Conservation (phyloP, 2,888 invertebrate species). For the Lepetodrilus schrolli region DNA sequence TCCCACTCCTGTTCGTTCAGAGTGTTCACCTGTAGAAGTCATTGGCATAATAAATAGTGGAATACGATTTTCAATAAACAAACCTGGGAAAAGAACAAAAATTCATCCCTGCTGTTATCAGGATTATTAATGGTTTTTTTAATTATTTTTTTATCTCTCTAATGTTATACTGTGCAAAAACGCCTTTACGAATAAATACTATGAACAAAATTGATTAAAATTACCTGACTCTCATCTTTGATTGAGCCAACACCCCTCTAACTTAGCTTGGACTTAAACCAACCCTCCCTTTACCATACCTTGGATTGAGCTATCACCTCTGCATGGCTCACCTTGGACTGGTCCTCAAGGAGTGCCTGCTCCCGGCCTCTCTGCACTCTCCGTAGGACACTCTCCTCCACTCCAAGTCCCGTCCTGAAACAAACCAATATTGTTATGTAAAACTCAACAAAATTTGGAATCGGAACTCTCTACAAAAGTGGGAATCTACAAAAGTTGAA, state of each 20-base stretch:
- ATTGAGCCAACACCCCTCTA: not conserved
- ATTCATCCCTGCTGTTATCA: too few relatives aligned
- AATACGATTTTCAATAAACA: too few relatives aligned
- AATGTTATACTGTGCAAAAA: too few relatives aligned
- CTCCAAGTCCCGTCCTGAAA: conserved; percentile 65
- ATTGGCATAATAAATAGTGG: too few relatives aligned
- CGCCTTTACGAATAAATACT: too few relatives aligned
- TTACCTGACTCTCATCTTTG: not conserved
- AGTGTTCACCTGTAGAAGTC: conserved; percentile 73
- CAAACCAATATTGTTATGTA: not conserved
- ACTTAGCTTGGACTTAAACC: not conserved
- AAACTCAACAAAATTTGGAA: too few relatives aligned
- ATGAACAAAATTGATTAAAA: too few relatives aligned
- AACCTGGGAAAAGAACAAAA: too few relatives aligned
- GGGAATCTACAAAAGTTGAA: too few relatives aligned
- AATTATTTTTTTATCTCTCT: too few relatives aligned
- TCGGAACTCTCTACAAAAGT: too few relatives aligned
- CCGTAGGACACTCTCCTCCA: conserved; percentile 65
- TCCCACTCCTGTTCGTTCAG: conserved; percentile 90
- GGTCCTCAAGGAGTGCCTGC: conserved; percentile 70
- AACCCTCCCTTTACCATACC: not conserved
- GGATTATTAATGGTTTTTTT: too few relatives aligned
- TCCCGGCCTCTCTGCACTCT: conserved; percentile 69
- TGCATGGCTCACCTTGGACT: conserved; percentile 62
- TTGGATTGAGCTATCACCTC: not conserved